Conservation (phyloP, 2,888 invertebrate species). For the Reticulitermes lucifugus region DNA sequence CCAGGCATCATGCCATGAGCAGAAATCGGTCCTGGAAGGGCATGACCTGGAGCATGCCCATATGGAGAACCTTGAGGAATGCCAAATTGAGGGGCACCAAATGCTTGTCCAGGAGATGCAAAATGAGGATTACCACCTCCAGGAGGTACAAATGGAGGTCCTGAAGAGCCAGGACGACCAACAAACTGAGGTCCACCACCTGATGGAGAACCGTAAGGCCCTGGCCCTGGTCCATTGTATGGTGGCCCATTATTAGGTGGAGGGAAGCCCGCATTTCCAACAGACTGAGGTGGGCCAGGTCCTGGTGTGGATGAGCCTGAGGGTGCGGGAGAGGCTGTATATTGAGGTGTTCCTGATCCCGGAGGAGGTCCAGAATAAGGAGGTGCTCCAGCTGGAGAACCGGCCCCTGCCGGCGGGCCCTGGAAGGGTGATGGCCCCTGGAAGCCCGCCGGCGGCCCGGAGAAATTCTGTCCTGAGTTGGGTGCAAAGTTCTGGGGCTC, state of each 20-base stretch:
- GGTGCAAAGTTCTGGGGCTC: conserved; percentile 72
- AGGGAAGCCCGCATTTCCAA: conserved; percentile 68
- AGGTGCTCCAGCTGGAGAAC: conserved; percentile 80
- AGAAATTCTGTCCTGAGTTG: conserved; percentile 70
- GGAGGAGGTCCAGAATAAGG: conserved; percentile 76
- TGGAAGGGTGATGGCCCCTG: conserved; percentile 71
- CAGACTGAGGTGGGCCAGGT: conserved; percentile 71
- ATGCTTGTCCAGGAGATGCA: conserved; percentile 71
- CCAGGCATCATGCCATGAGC: conserved; percentile 71
- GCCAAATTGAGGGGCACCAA: conserved; percentile 75
- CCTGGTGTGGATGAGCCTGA: conserved; percentile 87
- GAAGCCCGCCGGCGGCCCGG: conserved; percentile 70
- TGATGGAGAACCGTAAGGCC: conserved; percentile 77
- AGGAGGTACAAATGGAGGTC: conserved; percentile 67
- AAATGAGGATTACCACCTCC: conserved; percentile 75
- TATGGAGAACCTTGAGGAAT: conserved; percentile 79
- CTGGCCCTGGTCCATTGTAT: conserved; percentile 77
- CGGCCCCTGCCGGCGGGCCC: conserved; percentile 78
- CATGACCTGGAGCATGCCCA: conserved; percentile 73
- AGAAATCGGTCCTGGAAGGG: conserved; percentile 72
- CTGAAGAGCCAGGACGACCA: conserved; percentile 66
- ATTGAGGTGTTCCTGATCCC: conserved; percentile 83
- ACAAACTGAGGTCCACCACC: conserved; percentile 77
- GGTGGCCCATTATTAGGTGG: conserved; percentile 67
- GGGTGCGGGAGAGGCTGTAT: conserved; percentile 88